Evolutionary conservation across 2,797 vertebrate species (phyloP), one percentile per base, ranked within the genome.

Genomic region (Pogoniulus pusillus): DNA sequence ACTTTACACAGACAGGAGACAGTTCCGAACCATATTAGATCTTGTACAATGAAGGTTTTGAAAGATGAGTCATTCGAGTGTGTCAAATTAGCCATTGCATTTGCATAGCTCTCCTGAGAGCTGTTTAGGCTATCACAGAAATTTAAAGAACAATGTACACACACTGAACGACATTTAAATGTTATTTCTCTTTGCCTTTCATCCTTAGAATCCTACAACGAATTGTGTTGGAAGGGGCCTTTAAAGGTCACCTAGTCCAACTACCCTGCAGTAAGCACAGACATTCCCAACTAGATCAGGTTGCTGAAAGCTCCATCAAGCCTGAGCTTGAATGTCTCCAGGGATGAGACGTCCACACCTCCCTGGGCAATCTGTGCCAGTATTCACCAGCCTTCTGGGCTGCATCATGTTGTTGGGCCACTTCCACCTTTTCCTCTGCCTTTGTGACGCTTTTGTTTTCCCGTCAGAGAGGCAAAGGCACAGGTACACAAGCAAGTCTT

Each of bases 41-140:
- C 92, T 51, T 74, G 59, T 74, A 81, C 6, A 4, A 78, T 86
- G 89, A 80, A 63, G 76, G 69, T 82, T 97, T 96, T 96, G 94
- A 95, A 91, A 87, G 94, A 81, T 74, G 82, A 95, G 93, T 96
- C 93, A 75, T 51, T 49, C 65, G 32, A 90, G 94, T 85, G 80
- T 74, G 85, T 94, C 88, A 95, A 95, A 96, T 97, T 87, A 95
- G 43, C 96, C 89, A 90, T 94, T 96, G 81, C 89, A 73, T 72
- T 96, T 96, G 94, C 93, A 91, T 89, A 84, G 77, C 89, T 74
- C 87, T 82, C 76, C 32, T 26, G 60, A 93, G 76, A 91, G 93
- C 74, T 19, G 12, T 62, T 89, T 39, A 51, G 80, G 47, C 1
- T 18, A 74, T 55, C 43, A 14, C 49, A n/a, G 84, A 77, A 83